These are phyloP conservation scores for Chlorodrepanis virens DNA, from an alignment of 2,113 vertebrate genomes.

Conservation along the genomic window DNA sequence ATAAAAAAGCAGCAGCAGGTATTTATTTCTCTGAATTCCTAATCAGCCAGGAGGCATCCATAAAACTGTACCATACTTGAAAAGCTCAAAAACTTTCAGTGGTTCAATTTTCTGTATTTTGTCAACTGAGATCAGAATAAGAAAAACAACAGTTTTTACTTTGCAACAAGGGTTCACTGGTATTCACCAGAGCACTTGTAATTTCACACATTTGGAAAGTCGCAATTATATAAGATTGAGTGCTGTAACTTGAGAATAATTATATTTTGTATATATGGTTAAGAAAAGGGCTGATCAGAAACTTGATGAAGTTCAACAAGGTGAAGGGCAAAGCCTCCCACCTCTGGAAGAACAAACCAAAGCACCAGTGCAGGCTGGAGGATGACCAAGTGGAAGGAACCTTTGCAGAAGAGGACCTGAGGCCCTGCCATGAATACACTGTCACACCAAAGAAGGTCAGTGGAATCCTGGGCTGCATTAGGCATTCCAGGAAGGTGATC, in stretches of 20 bases:
- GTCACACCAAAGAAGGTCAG: not conserved
- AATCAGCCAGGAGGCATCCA: not conserved
- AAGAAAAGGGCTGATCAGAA: not conserved
- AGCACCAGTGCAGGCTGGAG: not conserved
- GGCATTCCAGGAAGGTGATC: too few species aligned
- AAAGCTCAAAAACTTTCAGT: not conserved
- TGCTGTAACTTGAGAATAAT: not conserved
- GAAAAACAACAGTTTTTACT: not conserved
- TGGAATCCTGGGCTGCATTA: not conserved
- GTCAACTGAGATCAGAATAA: not conserved
- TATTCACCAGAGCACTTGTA: not conserved
- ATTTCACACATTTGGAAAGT: not conserved
- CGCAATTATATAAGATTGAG: not conserved
- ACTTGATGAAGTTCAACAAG: not conserved
- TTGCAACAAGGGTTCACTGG: not conserved
- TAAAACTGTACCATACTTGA: not conserved
- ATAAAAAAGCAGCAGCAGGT: not conserved
- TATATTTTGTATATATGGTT: not conserved
- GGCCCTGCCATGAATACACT: not conserved
- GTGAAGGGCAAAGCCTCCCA: not conserved
- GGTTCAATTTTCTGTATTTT: not conserved
- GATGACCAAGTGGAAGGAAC: not conserved
- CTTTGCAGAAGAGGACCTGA: not conserved
- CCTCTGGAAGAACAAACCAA: not conserved
- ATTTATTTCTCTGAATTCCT: not conserved